Conservation (phyloP, 2,888 invertebrate genomes). For the Ophion slaviceki region DNA sequence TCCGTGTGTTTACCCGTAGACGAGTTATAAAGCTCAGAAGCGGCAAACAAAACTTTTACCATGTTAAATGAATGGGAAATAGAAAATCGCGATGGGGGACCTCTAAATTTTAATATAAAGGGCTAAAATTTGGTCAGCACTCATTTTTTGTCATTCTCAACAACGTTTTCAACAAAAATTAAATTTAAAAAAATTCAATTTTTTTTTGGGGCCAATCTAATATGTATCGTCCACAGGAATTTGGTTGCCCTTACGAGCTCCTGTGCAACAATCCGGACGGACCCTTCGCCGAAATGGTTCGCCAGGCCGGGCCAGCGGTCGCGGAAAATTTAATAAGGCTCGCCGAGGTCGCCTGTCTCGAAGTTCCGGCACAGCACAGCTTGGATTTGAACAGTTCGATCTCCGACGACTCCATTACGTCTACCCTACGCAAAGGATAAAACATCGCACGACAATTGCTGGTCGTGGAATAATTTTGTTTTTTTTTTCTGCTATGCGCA, state of each 20-base stretch:
- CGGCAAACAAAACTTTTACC: too few relatives aligned
- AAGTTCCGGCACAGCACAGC: conserved; percentile 11
- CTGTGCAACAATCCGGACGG: conserved; percentile 86
- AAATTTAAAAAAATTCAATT: too few relatives aligned
- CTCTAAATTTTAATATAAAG: too few relatives aligned
- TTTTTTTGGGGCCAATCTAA: too few relatives aligned
- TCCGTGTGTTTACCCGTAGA: too few relatives aligned
- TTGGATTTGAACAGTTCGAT: conserved; percentile 19
- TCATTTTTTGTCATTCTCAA: too few relatives aligned
- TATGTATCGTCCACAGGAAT: conserved; percentile 84
- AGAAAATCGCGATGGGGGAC: too few relatives aligned
- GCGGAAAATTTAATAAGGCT: conserved; percentile 84
- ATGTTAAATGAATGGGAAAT: too few relatives aligned
- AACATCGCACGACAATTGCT: background rate
- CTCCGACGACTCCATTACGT: background rate
- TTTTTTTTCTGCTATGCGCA: background rate
- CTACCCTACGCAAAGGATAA: background rate
- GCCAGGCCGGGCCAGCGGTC: conserved; percentile 87
- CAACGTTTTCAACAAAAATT: too few relatives aligned
- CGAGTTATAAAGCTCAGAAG: too few relatives aligned
- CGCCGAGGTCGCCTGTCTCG: conserved; percentile 77
- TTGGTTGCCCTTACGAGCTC: conserved; percentile 88
- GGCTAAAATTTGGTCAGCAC: too few relatives aligned
- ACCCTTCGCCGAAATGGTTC: conserved; percentile 88
- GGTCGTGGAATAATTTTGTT: too few relatives aligned